Base-by-base conservation (phyloP, 2,888 invertebrate species). In the Sphecodes monilicornis region DNA sequence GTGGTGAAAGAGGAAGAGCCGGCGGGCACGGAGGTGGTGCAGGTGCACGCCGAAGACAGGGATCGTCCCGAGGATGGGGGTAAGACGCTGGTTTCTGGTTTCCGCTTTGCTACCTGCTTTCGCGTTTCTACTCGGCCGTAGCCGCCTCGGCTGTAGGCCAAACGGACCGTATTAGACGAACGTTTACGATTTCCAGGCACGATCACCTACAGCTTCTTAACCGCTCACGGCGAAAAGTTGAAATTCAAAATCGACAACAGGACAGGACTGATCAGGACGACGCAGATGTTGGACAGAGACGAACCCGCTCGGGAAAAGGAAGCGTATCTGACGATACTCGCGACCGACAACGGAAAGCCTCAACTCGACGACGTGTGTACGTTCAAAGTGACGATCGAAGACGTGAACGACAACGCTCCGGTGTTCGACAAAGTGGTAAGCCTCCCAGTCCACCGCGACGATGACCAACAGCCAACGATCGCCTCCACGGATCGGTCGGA, bases 351-450 rank as follows among this genome's bases (percentile, higher is more conserved):
- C 94, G 99, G 99, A 0, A 96, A 97, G 89, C 98, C 98, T 0
- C 97, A 97, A 72, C 95, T 99, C 76, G 98, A 98, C 91, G 98
- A 98, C 92, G 98, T 98, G 78, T 99, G 99, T 95, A 98, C 98
- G 8, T 98, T 99, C 94, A 98, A 97, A 95, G 98, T 99, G 78
- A 97, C 97, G 86, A 97, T 99, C 88, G 97, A 97, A 92, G 99
- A 99, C 95, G 97, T 98, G 93, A 99, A 99, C 95, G 99, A 99
- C 95, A 99, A 99, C 93, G 95, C 95, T 26, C 98, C 98, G 6
- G 96, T 97, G 90, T 97, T 97, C 95, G 97, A 98, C 94, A 97
- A 97, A 97, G 96, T 96, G 95, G 97, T 97, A 95, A 29, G 66
- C 66, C 39, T 57, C 16, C 73, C 41, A 39, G 32, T 68, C 6